phyloP scores from a whole-genome alignment of 1,140 invertebrate species.

The Mercenaria mercenaria region DNA sequence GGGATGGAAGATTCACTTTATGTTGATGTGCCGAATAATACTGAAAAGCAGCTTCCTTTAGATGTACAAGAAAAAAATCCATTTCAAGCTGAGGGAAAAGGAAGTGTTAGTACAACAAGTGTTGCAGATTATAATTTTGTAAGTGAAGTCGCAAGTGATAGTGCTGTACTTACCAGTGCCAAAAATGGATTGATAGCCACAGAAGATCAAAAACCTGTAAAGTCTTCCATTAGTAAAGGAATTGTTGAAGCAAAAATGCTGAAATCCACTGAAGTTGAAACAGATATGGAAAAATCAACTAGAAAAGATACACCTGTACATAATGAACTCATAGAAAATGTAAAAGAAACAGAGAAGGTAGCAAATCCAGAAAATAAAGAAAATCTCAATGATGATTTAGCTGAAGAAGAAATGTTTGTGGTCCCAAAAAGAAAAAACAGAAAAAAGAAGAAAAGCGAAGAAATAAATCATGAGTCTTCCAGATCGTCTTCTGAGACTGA shows the following conservation, averaged over 20 bases:
- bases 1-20: not conserved
- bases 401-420: not conserved
- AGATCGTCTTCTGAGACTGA: not conserved
- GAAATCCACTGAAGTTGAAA: no score
- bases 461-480: not conserved
- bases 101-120: no score
- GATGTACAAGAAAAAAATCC: no score
- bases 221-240: no score
- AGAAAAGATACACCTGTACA: no score
- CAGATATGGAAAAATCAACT: not conserved
- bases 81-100: no score
- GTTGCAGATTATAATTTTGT: no score
- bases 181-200: no score
- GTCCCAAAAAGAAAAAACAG: not conserved
- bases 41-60: not conserved
- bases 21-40: not conserved
- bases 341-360: not conserved
- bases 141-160: no score
- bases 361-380: not conserved
- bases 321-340: not conserved
- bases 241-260: no score
- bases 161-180: no score
- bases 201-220: no score
- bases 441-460: constrained; percentile 21
- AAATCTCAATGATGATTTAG: not conserved